A percentile compares a stretch with the other conserved stretches of the same genome.
Conservation (phyloP, 1,140 invertebrate genomes). For the Drosophila pseudoobscura region DNA sequence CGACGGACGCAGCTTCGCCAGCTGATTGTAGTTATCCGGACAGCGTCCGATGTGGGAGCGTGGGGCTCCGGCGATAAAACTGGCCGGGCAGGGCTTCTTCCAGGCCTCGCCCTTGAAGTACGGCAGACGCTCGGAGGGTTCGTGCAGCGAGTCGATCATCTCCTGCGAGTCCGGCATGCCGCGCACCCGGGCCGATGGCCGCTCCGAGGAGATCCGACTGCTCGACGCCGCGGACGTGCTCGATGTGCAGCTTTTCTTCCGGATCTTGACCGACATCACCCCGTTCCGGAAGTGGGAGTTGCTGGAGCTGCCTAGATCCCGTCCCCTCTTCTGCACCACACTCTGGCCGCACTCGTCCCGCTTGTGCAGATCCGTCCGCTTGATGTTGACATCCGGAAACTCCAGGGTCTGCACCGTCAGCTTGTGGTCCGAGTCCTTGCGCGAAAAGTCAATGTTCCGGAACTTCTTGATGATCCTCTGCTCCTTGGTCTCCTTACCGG, state of each 20-base stretch:
- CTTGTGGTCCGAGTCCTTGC: conserved; percentile 38
- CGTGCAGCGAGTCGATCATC: conserved; percentile 58
- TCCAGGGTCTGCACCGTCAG: conserved; percentile 62
- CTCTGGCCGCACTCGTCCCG: conserved; percentile 55
- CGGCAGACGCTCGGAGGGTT: conserved; percentile 23
- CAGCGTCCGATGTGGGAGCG: conserved; percentile 55
- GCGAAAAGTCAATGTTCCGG: conserved; percentile 65
- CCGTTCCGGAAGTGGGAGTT: conserved; percentile 57
- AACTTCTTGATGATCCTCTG: conserved; percentile 52
- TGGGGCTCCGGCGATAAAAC: conserved; percentile 62
- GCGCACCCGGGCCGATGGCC: too few species aligned
- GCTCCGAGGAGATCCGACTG: not conserved
- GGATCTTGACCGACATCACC: conserved; percentile 58
- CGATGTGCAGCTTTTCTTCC: conserved; percentile 24
- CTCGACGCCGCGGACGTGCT: not conserved
- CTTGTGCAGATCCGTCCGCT: conserved; percentile 48
- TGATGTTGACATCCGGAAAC: conserved; percentile 61
- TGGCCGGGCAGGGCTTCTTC: conserved; percentile 64
- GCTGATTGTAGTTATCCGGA: conserved; percentile 57
- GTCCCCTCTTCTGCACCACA: conserved; percentile 16
- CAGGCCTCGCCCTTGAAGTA: conserved; percentile 54
- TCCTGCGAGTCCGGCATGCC: conserved; percentile 40
- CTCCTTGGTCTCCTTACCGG: conserved; percentile 21
- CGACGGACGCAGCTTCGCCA: conserved; percentile 60
- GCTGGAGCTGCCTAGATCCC: conserved; percentile 49